Evolutionary conservation across 2,888 invertebrate genomes (phyloP).

Genomic region (Cistogaster globosa): DNA sequence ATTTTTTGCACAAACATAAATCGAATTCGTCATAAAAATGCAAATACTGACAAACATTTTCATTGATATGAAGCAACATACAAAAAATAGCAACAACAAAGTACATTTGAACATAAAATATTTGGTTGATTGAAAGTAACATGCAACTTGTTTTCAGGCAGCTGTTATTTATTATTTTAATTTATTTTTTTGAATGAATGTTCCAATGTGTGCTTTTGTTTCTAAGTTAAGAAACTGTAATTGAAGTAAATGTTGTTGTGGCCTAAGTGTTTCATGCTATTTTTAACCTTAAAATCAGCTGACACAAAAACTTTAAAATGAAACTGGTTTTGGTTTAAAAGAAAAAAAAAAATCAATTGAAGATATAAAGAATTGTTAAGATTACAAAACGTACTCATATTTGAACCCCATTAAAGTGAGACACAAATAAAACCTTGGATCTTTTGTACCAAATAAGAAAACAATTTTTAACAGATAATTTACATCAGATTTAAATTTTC

Average conservation of each 20-base stretch:
- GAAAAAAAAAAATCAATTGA: conserved; percentile 8
- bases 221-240: conserved; percentile 24
- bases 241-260: conserved; percentile 15
- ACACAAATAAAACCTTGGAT: not conserved
- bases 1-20: not conserved
- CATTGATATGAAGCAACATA: conserved; percentile 19
- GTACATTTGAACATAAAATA: conserved; percentile 52
- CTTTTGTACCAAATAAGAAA: not conserved
- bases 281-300: conserved; percentile 69
- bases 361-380: conserved; percentile 14
- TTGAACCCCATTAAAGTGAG: too few relatives aligned
- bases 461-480: too few relatives aligned
- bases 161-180: conserved; percentile 52
- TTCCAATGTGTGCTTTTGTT: conserved; percentile 7
- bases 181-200: conserved; percentile 62
- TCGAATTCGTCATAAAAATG: conserved; percentile 30
- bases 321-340: conserved; percentile 48
- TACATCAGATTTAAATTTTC: too few relatives aligned
- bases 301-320: conserved; percentile 59
- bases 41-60: conserved; percentile 7
- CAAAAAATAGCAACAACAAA: conserved; percentile 12
- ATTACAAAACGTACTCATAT: not conserved
- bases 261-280: conserved; percentile 44
- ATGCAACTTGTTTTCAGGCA: conserved; percentile 67
- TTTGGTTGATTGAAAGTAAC: conserved; percentile 65